phyloP scores from a whole-genome alignment of 1,140 invertebrate species.

The Bilobella aurantiaca region DNA sequence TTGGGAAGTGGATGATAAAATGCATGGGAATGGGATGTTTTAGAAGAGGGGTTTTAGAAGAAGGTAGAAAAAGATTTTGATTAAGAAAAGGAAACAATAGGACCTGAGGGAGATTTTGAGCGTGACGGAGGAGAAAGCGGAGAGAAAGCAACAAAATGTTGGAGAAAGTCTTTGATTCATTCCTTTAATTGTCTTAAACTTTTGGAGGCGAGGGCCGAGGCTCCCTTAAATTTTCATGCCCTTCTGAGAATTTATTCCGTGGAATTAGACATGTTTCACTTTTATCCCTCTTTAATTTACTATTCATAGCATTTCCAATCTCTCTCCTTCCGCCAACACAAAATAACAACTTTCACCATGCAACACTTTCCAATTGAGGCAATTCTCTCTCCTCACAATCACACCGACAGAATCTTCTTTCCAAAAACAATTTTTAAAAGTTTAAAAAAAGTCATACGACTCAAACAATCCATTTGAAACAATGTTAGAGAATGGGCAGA shows the following conservation, averaged over 20 bases:
- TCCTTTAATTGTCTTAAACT: slow-evolving; percentile 34
- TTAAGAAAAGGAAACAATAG: slow-evolving; percentile 33
- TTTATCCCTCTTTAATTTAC: slow-evolving; percentile 8
- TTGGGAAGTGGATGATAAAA: not conserved
- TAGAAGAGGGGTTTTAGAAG: not conserved
- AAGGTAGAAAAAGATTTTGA: slow-evolving; percentile 28
- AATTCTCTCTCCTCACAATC: no score
- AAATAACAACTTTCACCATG: not conserved
- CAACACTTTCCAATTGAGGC: no score
- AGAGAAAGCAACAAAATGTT: slow-evolving; percentile 18
- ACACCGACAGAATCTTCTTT: no score
- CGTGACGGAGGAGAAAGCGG: slow-evolving; percentile 24
- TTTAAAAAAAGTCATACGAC: no score
- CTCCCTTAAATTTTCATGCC: slow-evolving; percentile 33
- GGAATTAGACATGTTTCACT: slow-evolving; percentile 9
- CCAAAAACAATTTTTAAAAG: no score
- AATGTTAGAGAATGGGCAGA: no score
- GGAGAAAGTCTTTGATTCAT: slow-evolving; percentile 28
- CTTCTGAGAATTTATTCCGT: slow-evolving; percentile 4
- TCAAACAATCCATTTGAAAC: no score
- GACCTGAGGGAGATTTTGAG: slow-evolving; percentile 31
- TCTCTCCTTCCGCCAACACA: not conserved
- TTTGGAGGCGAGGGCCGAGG: slow-evolving; percentile 11
- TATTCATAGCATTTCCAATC: not conserved
- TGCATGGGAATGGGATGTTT: not conserved